These are phyloP conservation scores for Scaptodrosophila lebanonensis DNA, from an alignment of 1,140 invertebrate species.

Conservation along the genomic window DNA sequence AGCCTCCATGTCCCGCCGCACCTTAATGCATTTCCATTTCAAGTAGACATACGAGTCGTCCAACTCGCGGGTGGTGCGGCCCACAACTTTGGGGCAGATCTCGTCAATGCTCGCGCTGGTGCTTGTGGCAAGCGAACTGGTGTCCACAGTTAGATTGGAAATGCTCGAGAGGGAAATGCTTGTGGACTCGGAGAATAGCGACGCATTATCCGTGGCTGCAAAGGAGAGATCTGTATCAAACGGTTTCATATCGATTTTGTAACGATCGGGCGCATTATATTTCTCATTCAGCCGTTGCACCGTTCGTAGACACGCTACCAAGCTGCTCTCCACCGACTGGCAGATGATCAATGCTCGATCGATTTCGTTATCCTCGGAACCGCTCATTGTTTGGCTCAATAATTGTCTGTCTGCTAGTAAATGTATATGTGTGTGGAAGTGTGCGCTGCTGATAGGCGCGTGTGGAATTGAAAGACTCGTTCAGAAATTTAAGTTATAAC, in stretches of 20 bases:
- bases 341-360: constrained; percentile 41
- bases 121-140: constrained; percentile 4
- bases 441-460: no score
- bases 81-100: constrained; percentile 4
- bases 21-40: constrained; percentile 43
- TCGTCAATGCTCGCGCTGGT: constrained; percentile 1
- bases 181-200: no score
- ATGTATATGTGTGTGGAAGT: no score
- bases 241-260: constrained; percentile 1
- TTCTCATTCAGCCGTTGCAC: constrained; percentile 35
- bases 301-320: constrained; percentile 21
- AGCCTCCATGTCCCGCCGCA: constrained; percentile 36
- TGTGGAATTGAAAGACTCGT: no score
- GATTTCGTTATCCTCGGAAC: constrained; percentile 25
- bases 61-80: constrained; percentile 34
- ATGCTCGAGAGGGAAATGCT: no score
- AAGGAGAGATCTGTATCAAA: not conserved
- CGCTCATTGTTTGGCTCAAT: constrained; percentile 17
- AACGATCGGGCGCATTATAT: constrained; percentile 36
- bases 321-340: constrained; percentile 14
- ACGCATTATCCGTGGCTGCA: not conserved
- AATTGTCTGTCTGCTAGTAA: constrained; percentile 18
- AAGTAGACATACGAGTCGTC: constrained; percentile 35
- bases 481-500: no score
- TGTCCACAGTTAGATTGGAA: no score